These are phyloP conservation scores for Diaprepes abbreviatus DNA, from an alignment of 2,888 invertebrate genomes.

Conservation along the genomic window DNA sequence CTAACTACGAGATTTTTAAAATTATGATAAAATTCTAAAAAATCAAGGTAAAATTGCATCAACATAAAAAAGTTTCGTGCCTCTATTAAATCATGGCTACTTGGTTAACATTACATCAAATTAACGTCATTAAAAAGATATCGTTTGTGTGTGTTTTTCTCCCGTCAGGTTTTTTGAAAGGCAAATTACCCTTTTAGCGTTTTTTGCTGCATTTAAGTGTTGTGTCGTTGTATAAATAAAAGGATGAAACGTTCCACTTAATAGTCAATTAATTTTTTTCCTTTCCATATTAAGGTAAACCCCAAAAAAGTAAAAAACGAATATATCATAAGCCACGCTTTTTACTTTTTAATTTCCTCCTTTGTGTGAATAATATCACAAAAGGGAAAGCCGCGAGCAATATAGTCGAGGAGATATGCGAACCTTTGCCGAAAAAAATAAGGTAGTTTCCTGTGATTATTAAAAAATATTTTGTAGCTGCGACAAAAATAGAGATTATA, in stretches of 20 bases:
- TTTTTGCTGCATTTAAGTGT: conserved; percentile 47
- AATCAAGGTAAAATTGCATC: conserved; percentile 16
- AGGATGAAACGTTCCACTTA: conserved; percentile 41
- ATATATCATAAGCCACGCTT: conserved; percentile 22
- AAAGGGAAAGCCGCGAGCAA: not conserved
- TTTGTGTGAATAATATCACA: conserved; percentile 22
- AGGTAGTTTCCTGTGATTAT: not conserved
- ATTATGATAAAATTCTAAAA: no score
- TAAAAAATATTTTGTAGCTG: conserved; percentile 6
- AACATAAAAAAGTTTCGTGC: conserved; percentile 4
- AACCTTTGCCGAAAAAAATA: not conserved
- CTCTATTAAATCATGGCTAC: conserved; percentile 34
- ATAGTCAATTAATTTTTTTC: conserved; percentile 47
- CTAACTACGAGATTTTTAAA: no score
- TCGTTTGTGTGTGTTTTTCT: conserved; percentile 33
- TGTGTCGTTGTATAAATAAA: conserved; percentile 41
- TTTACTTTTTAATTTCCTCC: conserved; percentile 20
- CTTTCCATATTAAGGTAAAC: conserved; percentile 31
- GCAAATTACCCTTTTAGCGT: conserved; percentile 41
- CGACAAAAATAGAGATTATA: not conserved
- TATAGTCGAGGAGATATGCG: not conserved
- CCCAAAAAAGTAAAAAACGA: conserved; percentile 36
- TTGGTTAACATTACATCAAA: conserved; percentile 40
- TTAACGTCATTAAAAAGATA: conserved; percentile 48
- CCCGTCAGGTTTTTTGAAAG: conserved; percentile 37